Evolutionary conservation across 2,888 invertebrate genomes (phyloP).

Genomic region (Drosophila setosimentum): DNA sequence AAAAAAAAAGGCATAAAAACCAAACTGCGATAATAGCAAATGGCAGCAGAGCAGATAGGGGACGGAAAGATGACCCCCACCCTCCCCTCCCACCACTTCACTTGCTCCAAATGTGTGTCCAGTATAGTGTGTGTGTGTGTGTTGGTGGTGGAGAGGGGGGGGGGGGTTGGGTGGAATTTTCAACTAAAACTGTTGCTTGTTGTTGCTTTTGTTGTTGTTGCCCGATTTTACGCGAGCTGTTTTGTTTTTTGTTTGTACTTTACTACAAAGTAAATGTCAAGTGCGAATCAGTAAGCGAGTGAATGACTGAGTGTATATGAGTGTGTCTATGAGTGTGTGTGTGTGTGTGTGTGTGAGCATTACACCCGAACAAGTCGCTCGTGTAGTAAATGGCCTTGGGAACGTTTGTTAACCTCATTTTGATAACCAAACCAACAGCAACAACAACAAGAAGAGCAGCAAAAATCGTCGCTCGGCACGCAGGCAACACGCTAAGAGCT

Average conservation of each 20-base stretch:
- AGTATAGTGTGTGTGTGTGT: no score
- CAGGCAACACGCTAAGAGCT: constrained; percentile 45
- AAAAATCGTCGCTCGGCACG: constrained; percentile 68
- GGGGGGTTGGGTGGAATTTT: no score
- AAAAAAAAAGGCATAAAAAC: constrained; percentile 48
- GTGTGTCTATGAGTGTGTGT: constrained; percentile 18
- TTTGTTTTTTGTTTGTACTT: constrained; percentile 31
- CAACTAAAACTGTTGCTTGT: constrained; percentile 22
- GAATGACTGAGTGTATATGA: constrained; percentile 42
- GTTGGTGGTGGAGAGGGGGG: no score
- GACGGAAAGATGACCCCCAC: neutral
- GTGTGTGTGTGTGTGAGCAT: constrained; percentile 38
- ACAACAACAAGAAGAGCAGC: constrained; percentile 2
- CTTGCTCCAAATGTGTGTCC: constrained; percentile 16
- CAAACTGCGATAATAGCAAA: constrained; percentile 66
- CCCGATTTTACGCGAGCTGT: constrained; percentile 45
- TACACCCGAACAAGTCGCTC: constrained; percentile 38
- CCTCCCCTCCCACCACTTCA: neutral
- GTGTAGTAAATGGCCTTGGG: constrained; percentile 76
- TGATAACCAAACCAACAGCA: constrained; percentile 66
- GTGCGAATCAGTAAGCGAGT: constrained; percentile 69
- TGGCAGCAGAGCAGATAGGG: constrained; percentile 55
- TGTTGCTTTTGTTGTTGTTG: constrained; percentile 4
- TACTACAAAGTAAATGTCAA: constrained; percentile 79
- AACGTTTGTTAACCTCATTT: constrained; percentile 78